phyloP scores from a whole-genome alignment of 2,888 invertebrate genomes.

The Melitaea athalia region DNA sequence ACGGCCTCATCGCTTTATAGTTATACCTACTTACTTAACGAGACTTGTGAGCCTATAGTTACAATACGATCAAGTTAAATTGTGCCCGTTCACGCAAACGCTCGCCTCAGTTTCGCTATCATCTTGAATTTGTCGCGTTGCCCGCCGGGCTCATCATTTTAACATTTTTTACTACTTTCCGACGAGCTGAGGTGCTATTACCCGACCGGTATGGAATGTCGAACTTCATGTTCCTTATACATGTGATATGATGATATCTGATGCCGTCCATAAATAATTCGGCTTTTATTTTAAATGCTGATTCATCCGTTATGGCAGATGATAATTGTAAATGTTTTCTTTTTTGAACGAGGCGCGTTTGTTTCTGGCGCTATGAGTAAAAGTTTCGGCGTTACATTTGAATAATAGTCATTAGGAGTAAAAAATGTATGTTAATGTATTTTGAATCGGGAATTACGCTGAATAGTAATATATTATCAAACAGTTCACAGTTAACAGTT shows the following conservation, averaged over 20 bases:
- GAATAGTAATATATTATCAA: not conserved
- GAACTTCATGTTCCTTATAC: slow-evolving; percentile 49
- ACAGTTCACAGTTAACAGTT: not conserved
- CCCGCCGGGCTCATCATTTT: slow-evolving; percentile 64
- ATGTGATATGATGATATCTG: slow-evolving; percentile 52
- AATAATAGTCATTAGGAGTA: not conserved
- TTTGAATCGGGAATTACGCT: not conserved
- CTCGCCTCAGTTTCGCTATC: slow-evolving; percentile 52
- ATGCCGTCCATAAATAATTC: slow-evolving; percentile 49
- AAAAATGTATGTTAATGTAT: not conserved
- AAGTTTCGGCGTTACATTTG: slow-evolving; percentile 1
- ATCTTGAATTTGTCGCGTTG: slow-evolving; percentile 70
- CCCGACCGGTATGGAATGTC: slow-evolving; percentile 58
- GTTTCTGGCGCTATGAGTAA: slow-evolving; percentile 42
- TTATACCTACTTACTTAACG: slow-evolving; percentile 51
- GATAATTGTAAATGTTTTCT: slow-evolving; percentile 43
- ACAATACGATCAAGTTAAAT: slow-evolving; percentile 64
- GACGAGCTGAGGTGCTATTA: slow-evolving; percentile 59
- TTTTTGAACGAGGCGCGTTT: slow-evolving; percentile 39
- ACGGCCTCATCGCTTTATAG: slow-evolving; percentile 48
- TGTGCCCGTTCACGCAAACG: slow-evolving; percentile 50
- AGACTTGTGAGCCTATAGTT: slow-evolving; percentile 59
- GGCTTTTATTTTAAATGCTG: slow-evolving; percentile 61
- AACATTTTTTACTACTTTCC: slow-evolving; percentile 59
- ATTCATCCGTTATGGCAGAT: slow-evolving; percentile 63